A percentile compares a stretch with the other conserved stretches of the same genome.
Evolutionary conservation across 2,113 vertebrate genomes (phyloP).

Genomic region (Dicaeum eximium): DNA sequence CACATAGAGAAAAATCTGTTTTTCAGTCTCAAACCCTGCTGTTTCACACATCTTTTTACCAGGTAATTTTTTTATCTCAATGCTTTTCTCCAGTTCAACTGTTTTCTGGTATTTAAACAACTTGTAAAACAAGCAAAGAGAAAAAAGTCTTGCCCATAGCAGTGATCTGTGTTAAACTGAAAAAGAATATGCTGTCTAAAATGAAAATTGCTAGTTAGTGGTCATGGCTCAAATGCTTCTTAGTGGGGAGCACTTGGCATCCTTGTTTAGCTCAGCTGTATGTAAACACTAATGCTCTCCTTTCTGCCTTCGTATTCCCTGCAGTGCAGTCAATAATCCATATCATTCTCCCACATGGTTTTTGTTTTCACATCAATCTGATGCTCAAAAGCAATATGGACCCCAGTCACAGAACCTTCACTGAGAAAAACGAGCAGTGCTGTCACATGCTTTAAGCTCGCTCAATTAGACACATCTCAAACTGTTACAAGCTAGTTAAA

Average conservation of each 20-base stretch:
- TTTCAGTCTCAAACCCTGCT: neutral
- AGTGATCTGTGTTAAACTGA: neutral
- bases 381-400: neutral
- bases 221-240: neutral
- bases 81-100: neutral
- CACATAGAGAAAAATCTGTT: neutral
- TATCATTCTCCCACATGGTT: constrained; percentile 2
- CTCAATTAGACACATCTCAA: neutral
- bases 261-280: constrained; percentile 15
- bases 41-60: neutral
- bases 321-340: constrained; percentile 19
- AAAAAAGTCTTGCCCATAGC: neutral
- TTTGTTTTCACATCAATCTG: constrained; percentile 28
- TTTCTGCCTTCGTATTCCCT: neutral
- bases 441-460: neutral
- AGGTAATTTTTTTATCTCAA: neutral
- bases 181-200: neutral
- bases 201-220: constrained; percentile 20
- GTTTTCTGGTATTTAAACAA: neutral
- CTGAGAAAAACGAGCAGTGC: neutral
- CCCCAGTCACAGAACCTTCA: neutral
- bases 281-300: neutral
- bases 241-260: neutral
- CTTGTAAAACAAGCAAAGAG: neutral
- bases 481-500: neutral